Conservation (phyloP, 2,113 vertebrate species). For the Lucifuga dentata region DNA sequence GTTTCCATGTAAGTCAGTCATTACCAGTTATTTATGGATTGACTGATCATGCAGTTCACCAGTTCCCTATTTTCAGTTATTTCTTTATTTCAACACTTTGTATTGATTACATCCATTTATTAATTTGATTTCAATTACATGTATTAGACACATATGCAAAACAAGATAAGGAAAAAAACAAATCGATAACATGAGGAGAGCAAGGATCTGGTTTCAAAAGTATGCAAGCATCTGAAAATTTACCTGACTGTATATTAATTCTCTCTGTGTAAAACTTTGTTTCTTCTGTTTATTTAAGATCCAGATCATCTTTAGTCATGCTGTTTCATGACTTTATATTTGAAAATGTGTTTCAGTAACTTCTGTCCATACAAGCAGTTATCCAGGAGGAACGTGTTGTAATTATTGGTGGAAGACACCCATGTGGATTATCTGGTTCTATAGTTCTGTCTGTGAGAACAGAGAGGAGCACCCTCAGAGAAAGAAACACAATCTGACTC, state of each 20-base stretch:
- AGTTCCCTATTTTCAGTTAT: background rate
- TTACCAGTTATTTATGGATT: background rate
- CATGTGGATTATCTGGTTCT: conserved; percentile 48
- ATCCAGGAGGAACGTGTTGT: conserved; percentile 55
- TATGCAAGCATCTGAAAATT: background rate
- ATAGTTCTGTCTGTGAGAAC: conserved; percentile 35
- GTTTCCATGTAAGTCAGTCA: too few species aligned
- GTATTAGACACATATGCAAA: background rate
- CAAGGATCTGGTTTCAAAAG: too few species aligned
- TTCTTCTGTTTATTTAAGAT: background rate
- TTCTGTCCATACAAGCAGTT: conserved; percentile 8
- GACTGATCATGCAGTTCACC: background rate
- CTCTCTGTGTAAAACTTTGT: background rate
- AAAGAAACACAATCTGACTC: conserved; percentile 63
- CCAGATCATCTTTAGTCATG: background rate
- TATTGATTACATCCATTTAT: background rate
- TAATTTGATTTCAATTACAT: too few species aligned
- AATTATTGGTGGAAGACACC: conserved; percentile 55
- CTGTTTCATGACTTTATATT: background rate
- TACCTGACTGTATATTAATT: background rate
- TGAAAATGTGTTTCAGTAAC: conserved; percentile 9
- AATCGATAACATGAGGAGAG: too few species aligned
- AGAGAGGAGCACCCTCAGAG: conserved; percentile 40
- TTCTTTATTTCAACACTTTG: background rate
- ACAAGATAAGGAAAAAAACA: background rate